Base-by-base conservation (phyloP, 2,888 invertebrate genomes). In the Harmothoe impar region DNA sequence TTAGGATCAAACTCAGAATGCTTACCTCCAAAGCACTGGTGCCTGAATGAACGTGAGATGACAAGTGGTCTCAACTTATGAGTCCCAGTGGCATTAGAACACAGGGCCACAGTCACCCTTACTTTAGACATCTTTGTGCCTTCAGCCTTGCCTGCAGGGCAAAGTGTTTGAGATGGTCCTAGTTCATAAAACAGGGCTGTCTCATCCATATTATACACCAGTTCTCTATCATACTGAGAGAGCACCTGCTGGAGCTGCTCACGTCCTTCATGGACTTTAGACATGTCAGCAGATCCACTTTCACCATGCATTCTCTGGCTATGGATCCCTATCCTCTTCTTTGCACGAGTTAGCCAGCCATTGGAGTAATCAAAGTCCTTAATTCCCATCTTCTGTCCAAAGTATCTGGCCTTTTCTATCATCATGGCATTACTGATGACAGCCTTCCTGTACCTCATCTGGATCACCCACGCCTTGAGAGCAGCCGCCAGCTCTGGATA, bases 171-270 rank as follows among this genome's bases (percentile, higher is more conserved):
- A 68, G 91, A 92, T n/a, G 92, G 92, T 23, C 89, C 91, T 20
- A 92, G 90, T 33, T 89, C 7, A 85, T 90, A 92, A 33, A 93
- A 93, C 23, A 92, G 72, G 29, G 90, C 92, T 20, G 91, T 91
- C 35, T 92, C 91, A 68, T 91, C 92, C n/a, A 92, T 78, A 89
- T 92, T 92, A 91, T 88, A 92, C 62, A 92, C 90, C 90, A 91
- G 90, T 23, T 91, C 88, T 12, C 91, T 90, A n/a, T 89, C 81
- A 56, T 91, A 92, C 51, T 89, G 81, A n/a, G 43, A 23, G 20
- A 92, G 77, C n/a, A 91, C 23, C 23, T 25, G 43, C 23, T 90
- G 68, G 23, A 89, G 89, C 23, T 68, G 33, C 43, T 12, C n/a
- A 17, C 72, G 31, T 25, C 89, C 89, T 1, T 31, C n/a, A 15